A percentile compares a stretch with the other conserved stretches of the same genome.
Conservation (phyloP, 2,888 invertebrate species). For the Abrostola tripartita region DNA sequence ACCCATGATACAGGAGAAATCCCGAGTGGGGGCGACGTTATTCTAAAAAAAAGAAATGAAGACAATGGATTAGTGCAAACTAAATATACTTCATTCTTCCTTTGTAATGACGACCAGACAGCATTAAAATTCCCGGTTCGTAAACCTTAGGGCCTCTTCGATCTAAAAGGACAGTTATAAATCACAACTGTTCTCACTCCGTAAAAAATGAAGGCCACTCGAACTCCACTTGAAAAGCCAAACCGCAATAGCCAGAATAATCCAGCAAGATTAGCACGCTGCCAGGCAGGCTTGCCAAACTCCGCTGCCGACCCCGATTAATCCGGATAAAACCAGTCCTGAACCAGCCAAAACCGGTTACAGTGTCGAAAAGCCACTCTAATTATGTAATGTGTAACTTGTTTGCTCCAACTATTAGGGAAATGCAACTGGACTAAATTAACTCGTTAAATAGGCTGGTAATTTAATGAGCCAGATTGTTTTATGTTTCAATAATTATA, state of each 20-base stretch:
- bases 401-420: conserved; percentile 26
- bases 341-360: conserved; percentile 55
- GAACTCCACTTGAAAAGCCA: conserved; percentile 25
- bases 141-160: too few species aligned
- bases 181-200: conserved; percentile 19
- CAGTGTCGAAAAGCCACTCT: conserved; percentile 53
- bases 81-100: too few species aligned
- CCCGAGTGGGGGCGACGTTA: too few species aligned
- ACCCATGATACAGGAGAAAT: too few species aligned
- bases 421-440: conserved; percentile 9
- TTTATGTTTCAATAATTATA: too few species aligned
- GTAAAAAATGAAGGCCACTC: conserved; percentile 20
- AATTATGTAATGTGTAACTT: conserved; percentile 46
- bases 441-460: conserved; percentile 4
- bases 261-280: conserved; percentile 56
- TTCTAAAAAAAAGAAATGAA: too few species aligned
- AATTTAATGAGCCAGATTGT: not conserved
- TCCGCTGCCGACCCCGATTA: conserved; percentile 50
- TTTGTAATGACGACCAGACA: too few species aligned
- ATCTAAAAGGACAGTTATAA: not conserved
- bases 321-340: conserved; percentile 56
- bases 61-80: too few species aligned
- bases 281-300: conserved; percentile 52
- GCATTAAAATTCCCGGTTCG: too few species aligned
- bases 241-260: conserved; percentile 47